Percentiles rank a stretch among this genome's conserved stretches.
Conservation (phyloP, 2,797 vertebrate species). For the Zalophus californianus region DNA sequence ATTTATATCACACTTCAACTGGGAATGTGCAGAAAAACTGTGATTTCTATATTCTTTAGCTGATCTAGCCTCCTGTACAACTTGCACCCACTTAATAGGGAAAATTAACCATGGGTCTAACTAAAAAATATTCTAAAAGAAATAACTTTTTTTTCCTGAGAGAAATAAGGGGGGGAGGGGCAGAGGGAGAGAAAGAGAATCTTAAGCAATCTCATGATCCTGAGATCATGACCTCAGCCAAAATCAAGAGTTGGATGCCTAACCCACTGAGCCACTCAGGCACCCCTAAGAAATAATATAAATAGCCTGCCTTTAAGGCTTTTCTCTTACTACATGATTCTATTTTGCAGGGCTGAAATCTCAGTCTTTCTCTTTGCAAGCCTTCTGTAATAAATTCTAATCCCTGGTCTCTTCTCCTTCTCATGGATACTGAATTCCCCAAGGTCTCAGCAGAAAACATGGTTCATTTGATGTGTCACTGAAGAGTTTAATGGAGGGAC, state of each 20-base stretch:
- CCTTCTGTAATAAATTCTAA: background rate
- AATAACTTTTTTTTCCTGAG: background rate
- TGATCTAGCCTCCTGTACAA: background rate
- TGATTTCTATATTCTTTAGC: background rate
- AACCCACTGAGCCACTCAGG: background rate
- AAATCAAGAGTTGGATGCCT: background rate
- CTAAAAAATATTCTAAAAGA: constrained; percentile 13
- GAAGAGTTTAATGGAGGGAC: background rate
- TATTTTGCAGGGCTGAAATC: background rate
- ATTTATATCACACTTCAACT: background rate
- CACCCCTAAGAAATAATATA: background rate
- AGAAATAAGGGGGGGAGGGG: background rate
- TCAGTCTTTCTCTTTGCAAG: background rate
- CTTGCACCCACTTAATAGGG: background rate
- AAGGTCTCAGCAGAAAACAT: background rate
- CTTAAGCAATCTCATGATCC: background rate
- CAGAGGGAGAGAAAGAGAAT: background rate
- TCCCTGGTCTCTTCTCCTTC: background rate
- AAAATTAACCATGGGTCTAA: constrained; percentile 11
- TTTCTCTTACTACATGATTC: background rate
- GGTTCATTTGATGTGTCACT: background rate
- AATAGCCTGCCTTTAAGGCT: background rate
- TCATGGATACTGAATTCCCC: background rate
- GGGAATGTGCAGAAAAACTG: background rate
- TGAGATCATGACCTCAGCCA: background rate